phyloP scores from a whole-genome alignment of 2,113 vertebrate genomes.

The Paradoxurus hermaphroditus region DNA sequence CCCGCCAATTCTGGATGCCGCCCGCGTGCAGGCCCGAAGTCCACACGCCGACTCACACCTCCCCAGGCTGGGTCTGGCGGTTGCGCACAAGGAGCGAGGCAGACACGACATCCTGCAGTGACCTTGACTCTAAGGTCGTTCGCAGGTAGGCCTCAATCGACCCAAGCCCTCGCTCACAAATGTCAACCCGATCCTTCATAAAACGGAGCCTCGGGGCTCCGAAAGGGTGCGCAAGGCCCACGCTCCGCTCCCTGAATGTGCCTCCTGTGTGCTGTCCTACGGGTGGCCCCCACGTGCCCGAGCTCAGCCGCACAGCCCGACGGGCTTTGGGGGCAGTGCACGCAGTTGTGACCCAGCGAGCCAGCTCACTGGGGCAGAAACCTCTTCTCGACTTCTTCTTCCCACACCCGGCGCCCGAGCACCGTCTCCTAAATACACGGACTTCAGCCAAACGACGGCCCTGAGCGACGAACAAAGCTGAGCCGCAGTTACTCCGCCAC shows the following conservation, averaged over 20 bases:
- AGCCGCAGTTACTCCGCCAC: not conserved
- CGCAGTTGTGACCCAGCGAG: not conserved
- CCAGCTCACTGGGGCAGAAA: not conserved
- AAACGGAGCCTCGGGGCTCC: not conserved
- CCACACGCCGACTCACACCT: not conserved
- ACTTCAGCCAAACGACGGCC: not conserved
- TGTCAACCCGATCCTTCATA: not conserved
- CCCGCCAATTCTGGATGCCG: not conserved
- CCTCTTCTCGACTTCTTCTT: conserved; percentile 36
- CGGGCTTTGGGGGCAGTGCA: not conserved
- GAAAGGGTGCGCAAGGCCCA: not conserved
- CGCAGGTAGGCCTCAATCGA: not conserved
- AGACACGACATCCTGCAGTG: not conserved
- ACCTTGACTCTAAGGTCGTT: not conserved
- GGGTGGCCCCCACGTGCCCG: not conserved
- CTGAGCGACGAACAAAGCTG: conserved; percentile 13
- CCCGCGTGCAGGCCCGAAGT: not conserved
- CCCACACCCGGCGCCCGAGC: not conserved
- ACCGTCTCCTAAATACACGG: conserved; percentile 11
- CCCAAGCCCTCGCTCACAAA: not conserved
- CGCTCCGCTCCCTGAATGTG: not conserved
- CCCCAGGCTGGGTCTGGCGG: not conserved
- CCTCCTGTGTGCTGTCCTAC: not conserved
- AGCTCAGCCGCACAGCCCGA: not conserved
- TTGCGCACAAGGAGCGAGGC: not conserved